A percentile compares a stretch with the other conserved stretches of the same genome.
Conservation (phyloP, 30 jellyfish, hydroid and myxozoan species). For the Turritopsis rubra region DNA sequence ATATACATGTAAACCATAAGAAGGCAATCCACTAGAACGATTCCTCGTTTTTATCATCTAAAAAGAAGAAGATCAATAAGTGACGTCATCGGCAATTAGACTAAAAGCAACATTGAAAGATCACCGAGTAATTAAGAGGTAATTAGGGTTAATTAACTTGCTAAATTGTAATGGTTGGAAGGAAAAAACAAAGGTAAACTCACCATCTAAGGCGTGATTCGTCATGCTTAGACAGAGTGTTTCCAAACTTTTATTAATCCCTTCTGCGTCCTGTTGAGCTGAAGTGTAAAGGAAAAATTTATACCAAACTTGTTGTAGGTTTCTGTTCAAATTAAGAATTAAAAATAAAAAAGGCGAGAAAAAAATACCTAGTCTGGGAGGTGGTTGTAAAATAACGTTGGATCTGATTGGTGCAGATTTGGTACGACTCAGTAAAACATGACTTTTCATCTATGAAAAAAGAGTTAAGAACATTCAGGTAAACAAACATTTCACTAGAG, state of each 20-base stretch:
- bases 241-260: conserved; percentile 85
- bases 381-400: conserved; percentile 41
- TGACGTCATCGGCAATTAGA: not conserved
- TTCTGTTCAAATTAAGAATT: too few species aligned
- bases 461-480: not conserved
- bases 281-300: not conserved
- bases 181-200: not conserved
- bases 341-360: not conserved
- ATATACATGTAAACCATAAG: not conserved
- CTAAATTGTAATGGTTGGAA: not conserved
- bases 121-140: not conserved
- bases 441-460: conserved; percentile 42
- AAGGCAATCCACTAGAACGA: not conserved
- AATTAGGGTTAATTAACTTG: not conserved
- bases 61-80: not conserved
- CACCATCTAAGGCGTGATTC: conserved; percentile 98
- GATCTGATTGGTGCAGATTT: conserved; percentile 98
- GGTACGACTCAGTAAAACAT: conserved; percentile 86
- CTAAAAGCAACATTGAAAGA: too few species aligned
- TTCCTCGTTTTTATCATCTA: not conserved
- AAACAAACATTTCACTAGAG: not conserved
- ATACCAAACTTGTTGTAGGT: too few species aligned
- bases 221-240: conserved; percentile 91
- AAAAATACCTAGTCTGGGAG: conserved; percentile 38
- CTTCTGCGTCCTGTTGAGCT: conserved; percentile 72